Base-by-base conservation (phyloP, 2,113 vertebrate genomes). In the Ictalurus punctatus region DNA sequence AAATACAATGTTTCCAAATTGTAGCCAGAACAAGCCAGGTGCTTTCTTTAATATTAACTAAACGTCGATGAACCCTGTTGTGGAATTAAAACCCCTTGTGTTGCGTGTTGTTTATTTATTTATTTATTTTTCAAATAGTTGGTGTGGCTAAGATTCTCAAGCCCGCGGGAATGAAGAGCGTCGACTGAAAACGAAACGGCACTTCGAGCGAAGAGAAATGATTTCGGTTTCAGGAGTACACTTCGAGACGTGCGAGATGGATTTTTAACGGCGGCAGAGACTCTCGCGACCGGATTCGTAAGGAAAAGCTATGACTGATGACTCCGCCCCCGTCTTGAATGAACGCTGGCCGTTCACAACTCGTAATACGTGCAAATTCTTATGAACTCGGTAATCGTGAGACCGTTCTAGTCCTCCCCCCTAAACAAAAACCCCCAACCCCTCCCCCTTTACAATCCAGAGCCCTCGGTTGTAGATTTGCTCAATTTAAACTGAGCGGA, bases 141-240 rank as follows among this genome's bases (percentile, higher is more conserved):
- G 34, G n/a, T 30, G 81, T 52, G 69, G 65, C 61, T 12, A 25
- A 0, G 76, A 40, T 71, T 79, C 90, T 93, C 91, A 92, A 92
- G 92, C 91, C 93, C 93, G 92, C 94, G 92, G 93, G 94, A 94
- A 94, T 92, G 91, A 94, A 94, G 91, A 89, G 71, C 74, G 94
- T 89, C 84, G 89, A 8, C 85, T 79, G 83, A 81, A 87, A 85
- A 89, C 54, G 56, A 92, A 78, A 91, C 92, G 89, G 91, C 92
- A 85, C 67, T 37, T 81, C 19, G 61, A 84, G 52, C 44, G 6
- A 44, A 79, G 37, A 44, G 30, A 48, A 84, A 80, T 92, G 90
- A 94, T 34, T 92, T 92, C 93, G 91, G 87, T 93, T 92, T 92
- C 88, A 89, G 91, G 91, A 92, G 90, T 92, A 95, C 95, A 94